phyloP scores from a whole-genome alignment of 2,113 vertebrate species.

The Festucalex cinctus region DNA sequence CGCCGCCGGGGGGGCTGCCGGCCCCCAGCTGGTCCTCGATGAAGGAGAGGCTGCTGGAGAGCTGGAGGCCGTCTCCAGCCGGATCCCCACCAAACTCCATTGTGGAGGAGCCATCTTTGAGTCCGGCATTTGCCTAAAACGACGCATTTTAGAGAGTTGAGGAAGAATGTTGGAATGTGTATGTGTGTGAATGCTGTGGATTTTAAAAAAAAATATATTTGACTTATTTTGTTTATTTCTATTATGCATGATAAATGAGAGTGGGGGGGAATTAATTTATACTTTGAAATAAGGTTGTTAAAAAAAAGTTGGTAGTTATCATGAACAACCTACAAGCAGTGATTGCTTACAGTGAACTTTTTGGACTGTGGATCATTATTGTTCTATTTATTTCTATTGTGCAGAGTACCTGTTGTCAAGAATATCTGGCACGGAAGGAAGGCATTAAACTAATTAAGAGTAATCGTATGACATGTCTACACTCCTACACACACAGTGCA shows the following conservation, averaged over 20 bases:
- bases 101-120: constrained; percentile 84
- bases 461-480: not conserved
- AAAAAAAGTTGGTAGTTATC: no score
- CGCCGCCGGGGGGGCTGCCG: constrained; percentile 81
- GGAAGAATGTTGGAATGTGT: no score
- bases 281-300: no score
- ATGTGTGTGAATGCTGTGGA: no score
- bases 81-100: constrained; percentile 85
- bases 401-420: not conserved
- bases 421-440: not conserved
- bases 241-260: no score
- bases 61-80: constrained; percentile 82
- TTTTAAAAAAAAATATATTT: no score
- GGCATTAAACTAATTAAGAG: not conserved
- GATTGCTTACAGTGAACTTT: no score
- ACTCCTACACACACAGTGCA: not conserved
- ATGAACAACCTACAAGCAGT: no score
- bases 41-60: constrained; percentile 92
- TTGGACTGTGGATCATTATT: no score
- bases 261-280: no score
- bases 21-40: constrained; percentile 92
- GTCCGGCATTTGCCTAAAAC: constrained; percentile 72
- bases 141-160: constrained; percentile 14
- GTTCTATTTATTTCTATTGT: not conserved
- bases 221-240: no score